These are phyloP conservation scores for Harpalus rubripes DNA, from an alignment of 2,888 invertebrate genomes.

Conservation along the genomic window DNA sequence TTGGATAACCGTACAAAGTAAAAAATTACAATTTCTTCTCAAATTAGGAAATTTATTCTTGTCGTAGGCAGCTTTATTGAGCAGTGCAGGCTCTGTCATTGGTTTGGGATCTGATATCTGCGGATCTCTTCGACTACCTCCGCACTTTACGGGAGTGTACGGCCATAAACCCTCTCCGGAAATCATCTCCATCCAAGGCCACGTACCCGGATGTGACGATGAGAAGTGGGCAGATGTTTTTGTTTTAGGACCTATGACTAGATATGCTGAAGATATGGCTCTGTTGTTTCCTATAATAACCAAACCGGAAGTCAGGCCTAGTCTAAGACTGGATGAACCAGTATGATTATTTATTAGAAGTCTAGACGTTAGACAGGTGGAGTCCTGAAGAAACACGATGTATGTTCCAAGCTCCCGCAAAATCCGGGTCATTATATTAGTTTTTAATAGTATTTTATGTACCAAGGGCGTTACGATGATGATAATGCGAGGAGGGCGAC, in stretches of 20 bases:
- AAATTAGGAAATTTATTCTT: too few relatives aligned
- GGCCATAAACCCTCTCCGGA: constrained; percentile 94
- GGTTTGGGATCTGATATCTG: constrained; percentile 94
- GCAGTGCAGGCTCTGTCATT: constrained; percentile 88
- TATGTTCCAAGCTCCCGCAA: too few relatives aligned
- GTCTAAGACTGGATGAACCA: constrained; percentile 78
- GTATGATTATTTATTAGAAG: constrained; percentile 75
- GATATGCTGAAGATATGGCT: constrained; percentile 91
- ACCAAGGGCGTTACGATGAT: too few relatives aligned
- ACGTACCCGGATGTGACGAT: constrained; percentile 83
- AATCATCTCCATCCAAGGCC: constrained; percentile 83
- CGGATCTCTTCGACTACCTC: constrained; percentile 92
- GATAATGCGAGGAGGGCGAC: too few relatives aligned
- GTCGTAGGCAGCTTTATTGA: constrained; percentile 84
- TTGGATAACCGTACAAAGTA: too few relatives aligned
- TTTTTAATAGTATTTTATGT: too few relatives aligned
- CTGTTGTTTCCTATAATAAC: constrained; percentile 86
- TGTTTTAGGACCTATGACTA: constrained; percentile 90
- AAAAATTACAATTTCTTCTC: too few relatives aligned
- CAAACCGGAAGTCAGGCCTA: constrained; percentile 78
- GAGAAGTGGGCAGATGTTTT: constrained; percentile 85
- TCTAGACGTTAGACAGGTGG: too few relatives aligned
- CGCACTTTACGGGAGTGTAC: constrained; percentile 94
- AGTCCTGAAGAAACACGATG: too few relatives aligned
- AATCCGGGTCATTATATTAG: too few relatives aligned